These are phyloP conservation scores for Volucella inflata DNA, from an alignment of 2,888 invertebrate species.

Conservation along the genomic window DNA sequence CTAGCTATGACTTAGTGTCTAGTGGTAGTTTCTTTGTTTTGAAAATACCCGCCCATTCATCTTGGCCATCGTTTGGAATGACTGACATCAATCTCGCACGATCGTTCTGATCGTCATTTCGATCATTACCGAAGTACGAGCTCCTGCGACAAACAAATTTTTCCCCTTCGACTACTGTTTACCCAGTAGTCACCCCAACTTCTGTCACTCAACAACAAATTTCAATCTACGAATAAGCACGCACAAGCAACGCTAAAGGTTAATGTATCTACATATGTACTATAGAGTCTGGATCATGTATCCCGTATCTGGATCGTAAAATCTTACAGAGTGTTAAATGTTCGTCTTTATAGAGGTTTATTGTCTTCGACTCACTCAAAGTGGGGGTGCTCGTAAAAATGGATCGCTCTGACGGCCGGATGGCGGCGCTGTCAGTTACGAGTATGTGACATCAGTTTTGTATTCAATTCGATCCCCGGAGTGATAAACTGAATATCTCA, in stretches of 20 bases:
- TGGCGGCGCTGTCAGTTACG: background rate
- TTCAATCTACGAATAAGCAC: constrained; percentile 19
- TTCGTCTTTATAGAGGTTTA: constrained; percentile 58
- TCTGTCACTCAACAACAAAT: too few relatives aligned
- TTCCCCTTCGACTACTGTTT: constrained; percentile 10
- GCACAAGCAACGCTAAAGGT: constrained; percentile 29
- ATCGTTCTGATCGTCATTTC: constrained; percentile 55
- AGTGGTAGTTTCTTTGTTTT: constrained; percentile 34
- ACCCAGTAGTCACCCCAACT: too few relatives aligned
- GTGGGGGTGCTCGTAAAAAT: constrained; percentile 59
- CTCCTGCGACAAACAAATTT: constrained; percentile 3
- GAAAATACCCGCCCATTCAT: constrained; percentile 44
- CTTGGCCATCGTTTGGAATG: constrained; percentile 24
- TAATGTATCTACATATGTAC: too few relatives aligned
- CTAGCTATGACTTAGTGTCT: constrained; percentile 38
- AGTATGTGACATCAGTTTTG: constrained; percentile 62
- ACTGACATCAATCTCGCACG: constrained; percentile 68
- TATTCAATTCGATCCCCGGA: constrained; percentile 48
- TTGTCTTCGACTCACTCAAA: constrained; percentile 23
- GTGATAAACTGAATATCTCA: constrained; percentile 70
- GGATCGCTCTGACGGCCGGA: constrained; percentile 33
- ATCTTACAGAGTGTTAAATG: constrained; percentile 57
- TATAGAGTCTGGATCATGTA: background rate
- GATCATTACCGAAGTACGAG: constrained; percentile 28
- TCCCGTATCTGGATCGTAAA: constrained; percentile 41